Conservation (phyloP, 2,113 vertebrate species). For the Carassius carassius region DNA sequence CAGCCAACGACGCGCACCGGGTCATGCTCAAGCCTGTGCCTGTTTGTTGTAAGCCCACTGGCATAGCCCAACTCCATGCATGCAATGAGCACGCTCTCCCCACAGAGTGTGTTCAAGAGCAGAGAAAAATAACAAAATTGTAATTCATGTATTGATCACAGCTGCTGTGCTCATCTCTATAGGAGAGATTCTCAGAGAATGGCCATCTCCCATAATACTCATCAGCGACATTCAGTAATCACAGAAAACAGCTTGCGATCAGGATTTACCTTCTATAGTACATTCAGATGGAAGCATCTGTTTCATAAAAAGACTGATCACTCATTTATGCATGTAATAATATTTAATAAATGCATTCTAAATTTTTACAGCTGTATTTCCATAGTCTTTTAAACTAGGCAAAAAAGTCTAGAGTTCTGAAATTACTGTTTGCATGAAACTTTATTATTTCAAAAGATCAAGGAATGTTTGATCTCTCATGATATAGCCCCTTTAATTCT, state of each 20-base stretch:
- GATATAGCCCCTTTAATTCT: background rate
- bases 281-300: background rate
- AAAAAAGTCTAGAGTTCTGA: background rate
- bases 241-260: background rate
- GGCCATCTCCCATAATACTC: constrained; percentile 4
- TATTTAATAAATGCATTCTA: background rate
- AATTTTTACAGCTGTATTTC: background rate
- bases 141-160: constrained; percentile 29
- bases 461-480: background rate
- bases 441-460: background rate
- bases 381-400: background rate
- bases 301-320: background rate
- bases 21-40: background rate
- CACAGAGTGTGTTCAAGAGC: background rate
- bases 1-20: background rate
- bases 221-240: constrained; percentile 23
- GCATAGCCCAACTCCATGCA: background rate
- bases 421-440: background rate
- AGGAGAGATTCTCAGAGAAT: background rate
- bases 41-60: constrained; percentile 10
- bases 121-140: background rate
- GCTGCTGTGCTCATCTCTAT: constrained; percentile 21
- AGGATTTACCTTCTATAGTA: constrained; percentile 23
- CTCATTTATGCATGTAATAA: background rate
- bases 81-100: constrained; percentile 4